Evolutionary conservation across 2,797 vertebrate species (phyloP).

Genomic region (Cirrhinus mrigala): DNA sequence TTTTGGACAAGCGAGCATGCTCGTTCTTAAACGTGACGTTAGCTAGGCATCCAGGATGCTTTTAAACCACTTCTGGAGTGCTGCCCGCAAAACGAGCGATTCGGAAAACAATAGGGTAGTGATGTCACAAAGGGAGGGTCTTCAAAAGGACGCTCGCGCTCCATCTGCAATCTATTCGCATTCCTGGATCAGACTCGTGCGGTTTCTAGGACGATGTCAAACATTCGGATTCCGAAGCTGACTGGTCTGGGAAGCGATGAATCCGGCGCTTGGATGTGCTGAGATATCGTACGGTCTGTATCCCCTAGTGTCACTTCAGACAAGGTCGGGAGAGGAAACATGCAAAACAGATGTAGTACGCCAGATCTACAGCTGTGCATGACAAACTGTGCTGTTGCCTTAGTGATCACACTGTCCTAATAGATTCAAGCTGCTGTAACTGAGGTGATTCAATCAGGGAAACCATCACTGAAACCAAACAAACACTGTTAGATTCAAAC

Average conservation of each 20-base stretch:
- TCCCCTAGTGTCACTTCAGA: constrained; percentile 59
- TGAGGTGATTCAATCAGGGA: constrained; percentile 46
- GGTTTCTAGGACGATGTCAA: constrained; percentile 46
- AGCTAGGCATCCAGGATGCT: not conserved
- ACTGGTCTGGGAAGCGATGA: constrained; percentile 58
- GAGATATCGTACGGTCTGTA: constrained; percentile 59
- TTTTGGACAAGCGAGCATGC: constrained; percentile 5
- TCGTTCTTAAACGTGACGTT: not conserved
- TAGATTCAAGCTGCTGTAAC: constrained; percentile 74
- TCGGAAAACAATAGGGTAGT: not conserved
- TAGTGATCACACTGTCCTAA: constrained; percentile 74
- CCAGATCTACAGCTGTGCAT: constrained; percentile 69
- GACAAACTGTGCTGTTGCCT: constrained; percentile 75
- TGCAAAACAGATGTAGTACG: constrained; percentile 73
- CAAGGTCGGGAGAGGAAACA: constrained; percentile 61
- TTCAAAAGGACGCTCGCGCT: constrained; percentile 9
- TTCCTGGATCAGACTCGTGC: constrained; percentile 49
- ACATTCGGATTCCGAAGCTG: constrained; percentile 43
- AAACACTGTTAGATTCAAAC: not conserved
- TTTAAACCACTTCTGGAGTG: constrained; percentile 13
- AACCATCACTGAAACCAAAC: not conserved
- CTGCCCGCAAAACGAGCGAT: not conserved
- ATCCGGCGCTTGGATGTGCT: constrained; percentile 43
- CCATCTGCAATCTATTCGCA: constrained; percentile 52
- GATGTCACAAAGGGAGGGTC: constrained; percentile 31